phyloP scores from a whole-genome alignment of 2,888 invertebrate genomes.

The Diarsia rubi region DNA sequence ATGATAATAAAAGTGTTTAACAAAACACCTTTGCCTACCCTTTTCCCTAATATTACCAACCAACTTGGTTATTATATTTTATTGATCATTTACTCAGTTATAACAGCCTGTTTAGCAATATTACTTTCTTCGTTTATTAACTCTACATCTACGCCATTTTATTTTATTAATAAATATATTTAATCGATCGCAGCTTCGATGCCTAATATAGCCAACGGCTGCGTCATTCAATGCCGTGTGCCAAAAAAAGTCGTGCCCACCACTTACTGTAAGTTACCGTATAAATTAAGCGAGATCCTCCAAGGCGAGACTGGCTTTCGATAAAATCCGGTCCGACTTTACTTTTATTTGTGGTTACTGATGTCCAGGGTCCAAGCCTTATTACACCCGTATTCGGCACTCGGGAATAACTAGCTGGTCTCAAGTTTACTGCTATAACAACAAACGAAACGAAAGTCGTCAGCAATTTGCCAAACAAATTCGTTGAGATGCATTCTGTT shows the following conservation, averaged over 20 bases:
- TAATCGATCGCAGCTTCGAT: constrained; percentile 71
- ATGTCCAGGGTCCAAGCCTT: constrained; percentile 69
- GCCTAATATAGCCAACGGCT: constrained; percentile 76
- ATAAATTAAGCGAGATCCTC: constrained; percentile 77
- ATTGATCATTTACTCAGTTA: neutral
- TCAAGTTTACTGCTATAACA: constrained; percentile 24
- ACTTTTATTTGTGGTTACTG: constrained; percentile 73
- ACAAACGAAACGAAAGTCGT: constrained; percentile 16
- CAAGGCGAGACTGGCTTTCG: constrained; percentile 78
- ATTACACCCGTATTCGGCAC: constrained; percentile 61
- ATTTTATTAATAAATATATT: constrained; percentile 60
- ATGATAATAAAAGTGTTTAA: neutral
- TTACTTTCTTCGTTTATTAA: constrained; percentile 4
- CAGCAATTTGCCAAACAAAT: constrained; percentile 38
- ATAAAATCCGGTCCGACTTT: constrained; percentile 79
- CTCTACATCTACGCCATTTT: constrained; percentile 8
- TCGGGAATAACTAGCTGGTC: constrained; percentile 40
- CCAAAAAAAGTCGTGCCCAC: constrained; percentile 79
- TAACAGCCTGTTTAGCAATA: neutral
- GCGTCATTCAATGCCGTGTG: constrained; percentile 77
- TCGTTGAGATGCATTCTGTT: constrained; percentile 26
- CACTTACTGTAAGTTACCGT: constrained; percentile 72
- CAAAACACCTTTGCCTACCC: constrained; percentile 6
- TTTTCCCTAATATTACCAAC: neutral
- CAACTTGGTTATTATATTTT: neutral